A percentile compares a stretch with the other conserved stretches of the same genome.
phyloP scores from a whole-genome alignment of 1,140 invertebrate genomes.

The Chlorops oryzae region DNA sequence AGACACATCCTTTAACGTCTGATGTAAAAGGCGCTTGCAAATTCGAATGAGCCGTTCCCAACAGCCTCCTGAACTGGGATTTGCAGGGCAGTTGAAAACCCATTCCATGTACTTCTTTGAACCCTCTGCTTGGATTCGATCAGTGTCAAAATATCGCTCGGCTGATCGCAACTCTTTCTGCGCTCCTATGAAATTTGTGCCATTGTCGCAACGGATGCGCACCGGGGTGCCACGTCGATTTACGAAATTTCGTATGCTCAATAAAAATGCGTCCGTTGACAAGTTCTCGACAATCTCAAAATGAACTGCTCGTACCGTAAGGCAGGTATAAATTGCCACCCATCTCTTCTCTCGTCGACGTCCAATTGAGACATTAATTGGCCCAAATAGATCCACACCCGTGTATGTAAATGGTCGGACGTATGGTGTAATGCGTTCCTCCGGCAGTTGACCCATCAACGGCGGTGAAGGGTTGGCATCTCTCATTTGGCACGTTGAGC shows the following conservation, averaged over 20 bases:
- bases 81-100: not conserved
- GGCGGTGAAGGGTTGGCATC: slow-evolving; percentile 8
- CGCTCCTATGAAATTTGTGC: slow-evolving; percentile 41
- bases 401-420: too few relatives aligned
- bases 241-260: slow-evolving; percentile 24
- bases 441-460: slow-evolving; percentile 40
- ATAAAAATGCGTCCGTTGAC: slow-evolving; percentile 20
- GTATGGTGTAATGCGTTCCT: slow-evolving; percentile 19
- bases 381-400: too few relatives aligned
- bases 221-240: slow-evolving; percentile 20
- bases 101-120: not conserved
- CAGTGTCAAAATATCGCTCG: not conserved
- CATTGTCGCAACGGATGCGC: slow-evolving; percentile 30
- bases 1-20: not conserved
- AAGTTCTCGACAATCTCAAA: slow-evolving; percentile 26
- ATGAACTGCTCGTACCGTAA: slow-evolving; percentile 25
- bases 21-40: not conserved
- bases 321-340: slow-evolving; percentile 34
- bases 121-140: not conserved
- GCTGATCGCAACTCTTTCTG: slow-evolving; percentile 6
- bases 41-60: slow-evolving; percentile 24
- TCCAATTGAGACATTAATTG: slow-evolving; percentile 25
- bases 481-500: slow-evolving; percentile 3
- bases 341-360: slow-evolving; percentile 31
- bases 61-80: slow-evolving; percentile 29